Percentiles rank a stretch among this genome's conserved stretches.
These are phyloP conservation scores for Tamandua tetradactyla DNA, from an alignment of 2,797 vertebrate genomes.

Conservation along the genomic window DNA sequence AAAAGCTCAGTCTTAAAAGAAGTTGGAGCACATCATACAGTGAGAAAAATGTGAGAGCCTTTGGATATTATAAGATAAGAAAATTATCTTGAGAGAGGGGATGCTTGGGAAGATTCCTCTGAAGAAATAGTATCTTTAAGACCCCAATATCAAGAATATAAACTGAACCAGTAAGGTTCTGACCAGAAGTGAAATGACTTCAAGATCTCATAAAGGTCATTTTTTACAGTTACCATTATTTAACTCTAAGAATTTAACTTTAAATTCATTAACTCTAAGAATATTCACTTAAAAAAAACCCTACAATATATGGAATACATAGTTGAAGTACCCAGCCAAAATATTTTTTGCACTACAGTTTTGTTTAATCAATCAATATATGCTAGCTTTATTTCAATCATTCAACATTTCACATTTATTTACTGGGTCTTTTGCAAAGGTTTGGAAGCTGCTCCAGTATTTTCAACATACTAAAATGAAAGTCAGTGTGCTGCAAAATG, in stretches of 20 bases:
- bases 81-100: background rate
- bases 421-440: background rate
- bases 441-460: background rate
- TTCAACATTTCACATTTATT: background rate
- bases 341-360: background rate
- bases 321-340: background rate
- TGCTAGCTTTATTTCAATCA: background rate
- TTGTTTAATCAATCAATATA: background rate
- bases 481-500: background rate
- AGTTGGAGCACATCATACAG: background rate
- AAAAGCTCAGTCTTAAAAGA: background rate
- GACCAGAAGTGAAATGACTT: background rate
- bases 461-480: constrained; percentile 17
- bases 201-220: background rate
- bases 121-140: background rate
- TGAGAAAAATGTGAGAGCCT: background rate
- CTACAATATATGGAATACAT: background rate
- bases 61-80: background rate
- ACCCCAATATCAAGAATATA: background rate
- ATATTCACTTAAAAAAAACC: background rate
- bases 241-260: no score
- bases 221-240: no score
- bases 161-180: background rate
- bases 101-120: background rate
- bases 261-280: background rate